Evolutionary conservation across 2,113 vertebrate genomes (phyloP).

Genomic region (Salvator merianae): DNA sequence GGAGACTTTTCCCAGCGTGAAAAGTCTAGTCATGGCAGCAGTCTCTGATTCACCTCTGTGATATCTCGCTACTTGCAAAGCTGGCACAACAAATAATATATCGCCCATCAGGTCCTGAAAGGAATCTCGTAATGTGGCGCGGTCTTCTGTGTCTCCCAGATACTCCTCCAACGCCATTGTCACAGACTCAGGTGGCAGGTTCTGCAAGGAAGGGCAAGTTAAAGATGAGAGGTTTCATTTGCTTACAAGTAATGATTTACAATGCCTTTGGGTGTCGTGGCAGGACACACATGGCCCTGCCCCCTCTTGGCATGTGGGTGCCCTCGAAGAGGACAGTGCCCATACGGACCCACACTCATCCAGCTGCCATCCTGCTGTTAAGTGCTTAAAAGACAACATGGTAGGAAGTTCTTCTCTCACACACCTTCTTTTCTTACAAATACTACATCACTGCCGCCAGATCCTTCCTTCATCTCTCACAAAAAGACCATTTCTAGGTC

Average conservation of each 20-base stretch:
- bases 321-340: too few species aligned
- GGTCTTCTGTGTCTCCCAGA: constrained; percentile 62
- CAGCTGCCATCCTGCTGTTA: too few species aligned
- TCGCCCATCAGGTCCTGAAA: constrained; percentile 73
- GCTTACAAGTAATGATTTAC: too few species aligned
- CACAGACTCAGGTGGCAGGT: not conserved
- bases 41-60: constrained; percentile 74
- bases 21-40: not conserved
- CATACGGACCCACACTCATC: too few species aligned
- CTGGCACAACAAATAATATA: constrained; percentile 64
- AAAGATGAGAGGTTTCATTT: too few species aligned
- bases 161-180: constrained; percentile 67
- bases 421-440: too few species aligned
- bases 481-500: too few species aligned
- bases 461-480: not conserved
- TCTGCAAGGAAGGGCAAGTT: constrained; percentile 13
- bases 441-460: not conserved
- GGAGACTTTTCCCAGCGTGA: not conserved
- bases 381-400: too few species aligned
- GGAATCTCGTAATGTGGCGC: constrained; percentile 56
- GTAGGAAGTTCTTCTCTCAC: too few species aligned
- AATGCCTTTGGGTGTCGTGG: not conserved
- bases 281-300: too few species aligned
- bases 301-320: too few species aligned
- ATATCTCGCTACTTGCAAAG: constrained; percentile 64